Conservation (phyloP, 2,797 vertebrate species). For the Sus cebifrons region DNA sequence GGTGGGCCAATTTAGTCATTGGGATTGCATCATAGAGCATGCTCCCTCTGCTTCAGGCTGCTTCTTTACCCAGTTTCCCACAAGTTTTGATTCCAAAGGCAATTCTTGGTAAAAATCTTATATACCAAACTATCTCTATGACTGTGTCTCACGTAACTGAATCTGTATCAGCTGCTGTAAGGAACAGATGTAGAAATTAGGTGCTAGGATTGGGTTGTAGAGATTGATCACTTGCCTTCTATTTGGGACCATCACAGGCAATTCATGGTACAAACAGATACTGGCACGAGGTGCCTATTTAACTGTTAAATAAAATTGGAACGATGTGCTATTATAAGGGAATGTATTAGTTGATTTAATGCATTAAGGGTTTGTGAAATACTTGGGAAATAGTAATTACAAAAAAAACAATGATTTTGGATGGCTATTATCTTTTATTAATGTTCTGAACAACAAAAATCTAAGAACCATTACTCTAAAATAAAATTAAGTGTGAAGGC, state of each 20-base stretch:
- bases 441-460: conserved; percentile 23
- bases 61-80: neutral
- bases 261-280: neutral
- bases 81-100: neutral
- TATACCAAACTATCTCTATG: neutral
- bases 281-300: neutral
- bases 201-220: neutral
- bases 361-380: conserved; percentile 7
- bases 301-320: neutral
- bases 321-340: neutral
- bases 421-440: neutral
- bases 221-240: neutral
- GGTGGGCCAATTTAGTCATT: neutral
- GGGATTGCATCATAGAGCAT: neutral
- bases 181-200: neutral
- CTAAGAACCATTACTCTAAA: neutral
- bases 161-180: neutral
- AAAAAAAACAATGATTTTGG: neutral
- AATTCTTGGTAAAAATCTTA: neutral
- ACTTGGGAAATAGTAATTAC: neutral
- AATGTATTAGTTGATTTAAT: neutral
- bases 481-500: neutral
- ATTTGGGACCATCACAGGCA: neutral
- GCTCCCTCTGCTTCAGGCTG: neutral
- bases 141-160: neutral